Evolutionary conservation across 1,140 invertebrate species (phyloP).

Genomic region (Drosophila fuyamai): DNA sequence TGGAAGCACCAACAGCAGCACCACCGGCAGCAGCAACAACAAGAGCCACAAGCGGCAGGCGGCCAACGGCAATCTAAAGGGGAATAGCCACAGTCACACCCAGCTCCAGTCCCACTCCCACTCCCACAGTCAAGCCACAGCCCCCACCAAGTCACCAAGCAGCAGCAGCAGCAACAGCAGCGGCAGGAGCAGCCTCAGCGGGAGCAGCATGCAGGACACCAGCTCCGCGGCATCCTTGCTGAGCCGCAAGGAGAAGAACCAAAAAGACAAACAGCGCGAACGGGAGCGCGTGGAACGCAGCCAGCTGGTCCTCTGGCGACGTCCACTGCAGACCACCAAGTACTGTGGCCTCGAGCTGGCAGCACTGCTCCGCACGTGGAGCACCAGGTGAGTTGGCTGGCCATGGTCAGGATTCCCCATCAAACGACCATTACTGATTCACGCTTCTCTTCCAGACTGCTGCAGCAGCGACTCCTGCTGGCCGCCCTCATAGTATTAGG

Average conservation of each 20-base stretch:
- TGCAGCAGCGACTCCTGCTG: slow-evolving; percentile 86
- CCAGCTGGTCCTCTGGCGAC: slow-evolving; percentile 93
- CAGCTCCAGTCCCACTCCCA: not conserved
- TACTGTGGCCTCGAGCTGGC: slow-evolving; percentile 93
- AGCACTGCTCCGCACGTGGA: slow-evolving; percentile 87
- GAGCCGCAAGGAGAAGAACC: slow-evolving; percentile 73
- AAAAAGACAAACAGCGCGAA: slow-evolving; percentile 85
- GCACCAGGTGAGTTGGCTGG: slow-evolving; percentile 83
- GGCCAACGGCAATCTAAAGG: slow-evolving; percentile 37
- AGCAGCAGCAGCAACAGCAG: slow-evolving; percentile 1
- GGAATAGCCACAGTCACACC: slow-evolving; percentile 9
- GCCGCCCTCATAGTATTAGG: slow-evolving; percentile 84
- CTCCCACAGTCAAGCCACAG: slow-evolving; percentile 12
- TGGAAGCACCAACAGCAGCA: slow-evolving; percentile 24
- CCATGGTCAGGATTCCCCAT: not conserved
- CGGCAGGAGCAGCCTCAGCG: not conserved
- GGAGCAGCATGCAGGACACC: slow-evolving; percentile 17
- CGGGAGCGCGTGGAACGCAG: slow-evolving; percentile 86
- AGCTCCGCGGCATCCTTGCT: slow-evolving; percentile 1
- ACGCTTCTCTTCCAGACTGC: slow-evolving; percentile 84
- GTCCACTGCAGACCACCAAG: slow-evolving; percentile 92
- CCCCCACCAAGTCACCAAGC: slow-evolving; percentile 8
- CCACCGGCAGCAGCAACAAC: slow-evolving; percentile 13
- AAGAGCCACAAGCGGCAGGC: slow-evolving; percentile 39
- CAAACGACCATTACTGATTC: not conserved